Conservation (phyloP, 2,888 invertebrate species). For the Nysson spinosus region DNA sequence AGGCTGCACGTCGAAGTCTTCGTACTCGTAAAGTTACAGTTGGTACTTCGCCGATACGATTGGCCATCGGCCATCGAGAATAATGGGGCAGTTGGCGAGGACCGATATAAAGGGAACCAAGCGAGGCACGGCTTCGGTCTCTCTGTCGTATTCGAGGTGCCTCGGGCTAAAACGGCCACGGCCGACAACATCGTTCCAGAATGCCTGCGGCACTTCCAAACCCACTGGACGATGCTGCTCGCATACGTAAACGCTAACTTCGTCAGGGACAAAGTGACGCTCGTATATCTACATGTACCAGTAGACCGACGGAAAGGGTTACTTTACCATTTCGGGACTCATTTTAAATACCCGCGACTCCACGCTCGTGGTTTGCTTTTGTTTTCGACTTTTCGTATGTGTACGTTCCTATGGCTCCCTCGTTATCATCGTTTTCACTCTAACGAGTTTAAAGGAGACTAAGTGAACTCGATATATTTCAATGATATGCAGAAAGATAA, state of each 20-base stretch:
- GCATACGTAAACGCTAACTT: conserved; percentile 70
- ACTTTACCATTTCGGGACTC: conserved; percentile 49
- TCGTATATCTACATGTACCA: conserved; percentile 42
- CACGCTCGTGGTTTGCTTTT: conserved; percentile 22
- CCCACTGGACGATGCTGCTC: conserved; percentile 67
- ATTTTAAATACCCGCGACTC: conserved; percentile 37
- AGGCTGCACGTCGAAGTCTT: conserved; percentile 37
- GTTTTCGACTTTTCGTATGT: conserved; percentile 21
- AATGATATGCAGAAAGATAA: too few species aligned
- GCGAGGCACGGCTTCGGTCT: conserved; percentile 42
- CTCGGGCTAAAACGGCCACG: conserved; percentile 72
- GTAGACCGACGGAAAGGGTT: conserved; percentile 14
- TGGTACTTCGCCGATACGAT: conserved; percentile 70
- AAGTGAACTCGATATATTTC: too few species aligned
- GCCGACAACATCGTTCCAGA: conserved; percentile 76
- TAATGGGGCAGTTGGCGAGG: conserved; percentile 72
- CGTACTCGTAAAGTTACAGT: conserved; percentile 66
- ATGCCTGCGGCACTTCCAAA: conserved; percentile 69
- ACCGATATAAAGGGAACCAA: conserved; percentile 68
- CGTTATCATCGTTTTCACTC: too few species aligned
- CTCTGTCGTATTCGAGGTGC: conserved; percentile 69
- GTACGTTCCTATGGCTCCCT: conserved; percentile 5
- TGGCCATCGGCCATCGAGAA: conserved; percentile 73
- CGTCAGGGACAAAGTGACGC: conserved; percentile 70
- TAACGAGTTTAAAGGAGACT: too few species aligned